Evolutionary conservation across 2,888 invertebrate species (phyloP), one percentile per base, ranked within the genome.

Genomic region (Phortica magna): DNA sequence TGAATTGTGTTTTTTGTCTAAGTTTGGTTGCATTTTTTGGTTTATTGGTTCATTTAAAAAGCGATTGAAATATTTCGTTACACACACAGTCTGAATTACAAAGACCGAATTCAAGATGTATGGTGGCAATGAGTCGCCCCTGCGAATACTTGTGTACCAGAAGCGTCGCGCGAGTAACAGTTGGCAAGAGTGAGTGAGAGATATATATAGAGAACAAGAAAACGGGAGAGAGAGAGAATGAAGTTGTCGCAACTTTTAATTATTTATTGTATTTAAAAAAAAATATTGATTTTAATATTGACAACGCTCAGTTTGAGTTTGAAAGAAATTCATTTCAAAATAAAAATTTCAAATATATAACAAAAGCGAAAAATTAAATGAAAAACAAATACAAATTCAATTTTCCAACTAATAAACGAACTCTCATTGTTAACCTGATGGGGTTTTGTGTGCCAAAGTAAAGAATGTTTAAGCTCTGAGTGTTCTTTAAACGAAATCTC

Each of bases 91-190:
- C 90, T 82, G 90, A 89, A 84, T 90, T 90, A 88, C 91, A 91
- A 83, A 90, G 90, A 90, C 91, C 91, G 85, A 91, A 90, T 89
- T 91, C 91, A 85, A 91, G 90, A 84, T 90, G 90, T 80, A 91
- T 91, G 81, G 91, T 91, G 83, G 91, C 91, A 82, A 90, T 87
- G 87, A 90, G 88, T 83, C 90, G 89, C 83, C 91, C 91, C 84
- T 91, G 90, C 80, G 88, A 89, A 82, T 87, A 88, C 91, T 91
- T 31, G 31, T 31, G 5, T 31, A 31, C 31, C 31, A 31, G 31
- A 31, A 31, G 31, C 31, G 31, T 31, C 31, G 31, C 31, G 31
- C 31, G 31, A 90, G 81, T 84, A 80, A 83, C 80, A 85, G 84
- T 83, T 19, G 48, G 9, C 48, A 48, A 48, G 74, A 74, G 14